phyloP scores from a whole-genome alignment of 2,113 vertebrate species.

The Protomyctophum bolini region DNA sequence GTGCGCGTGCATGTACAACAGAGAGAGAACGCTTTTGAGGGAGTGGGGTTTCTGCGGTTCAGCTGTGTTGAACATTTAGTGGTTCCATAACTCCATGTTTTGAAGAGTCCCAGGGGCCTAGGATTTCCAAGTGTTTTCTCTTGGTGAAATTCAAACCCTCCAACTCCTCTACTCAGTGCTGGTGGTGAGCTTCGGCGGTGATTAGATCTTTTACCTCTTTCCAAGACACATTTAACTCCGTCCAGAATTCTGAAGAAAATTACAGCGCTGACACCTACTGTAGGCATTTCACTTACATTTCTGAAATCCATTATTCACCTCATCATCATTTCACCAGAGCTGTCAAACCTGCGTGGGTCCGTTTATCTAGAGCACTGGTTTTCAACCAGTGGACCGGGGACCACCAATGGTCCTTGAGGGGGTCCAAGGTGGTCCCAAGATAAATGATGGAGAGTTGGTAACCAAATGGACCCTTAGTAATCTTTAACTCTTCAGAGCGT shows the following conservation, averaged over 20 bases:
- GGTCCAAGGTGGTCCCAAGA: no score
- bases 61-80: constrained; percentile 65
- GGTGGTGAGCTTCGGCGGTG: constrained; percentile 26
- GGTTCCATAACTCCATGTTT: constrained; percentile 64
- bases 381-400: no score
- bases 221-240: not conserved
- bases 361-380: constrained; percentile 5
- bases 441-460: no score
- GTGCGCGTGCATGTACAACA: not conserved
- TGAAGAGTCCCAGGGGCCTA: constrained; percentile 55
- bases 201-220: constrained; percentile 49
- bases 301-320: constrained; percentile 37
- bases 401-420: constrained; percentile 2
- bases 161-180: constrained; percentile 20
- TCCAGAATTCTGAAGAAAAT: constrained; percentile 32
- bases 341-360: constrained; percentile 24
- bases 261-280: constrained; percentile 30
- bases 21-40: not conserved
- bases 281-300: constrained; percentile 43
- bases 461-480: no score
- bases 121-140: constrained; percentile 58
- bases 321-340: constrained; percentile 27
- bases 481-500: no score
- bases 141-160: constrained; percentile 54
- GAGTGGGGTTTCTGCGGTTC: constrained; percentile 65